A percentile compares a stretch with the other conserved stretches of the same genome.
Conservation (phyloP, 2,113 vertebrate genomes). For the Perccottus glenii region DNA sequence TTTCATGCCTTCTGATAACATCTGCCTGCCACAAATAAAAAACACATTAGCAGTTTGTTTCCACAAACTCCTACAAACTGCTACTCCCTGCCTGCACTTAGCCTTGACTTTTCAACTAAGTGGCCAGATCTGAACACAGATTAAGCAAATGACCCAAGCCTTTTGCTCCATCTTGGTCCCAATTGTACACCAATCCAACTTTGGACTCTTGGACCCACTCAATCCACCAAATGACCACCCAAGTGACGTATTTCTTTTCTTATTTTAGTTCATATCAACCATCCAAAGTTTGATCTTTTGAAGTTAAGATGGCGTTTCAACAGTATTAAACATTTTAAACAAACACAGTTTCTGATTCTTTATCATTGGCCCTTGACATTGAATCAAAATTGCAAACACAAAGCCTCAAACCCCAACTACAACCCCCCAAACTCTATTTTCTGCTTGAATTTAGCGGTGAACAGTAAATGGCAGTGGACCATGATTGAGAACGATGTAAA, state of each 20-base stretch:
- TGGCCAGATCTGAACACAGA: slow-evolving; percentile 67
- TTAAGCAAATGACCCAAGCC: slow-evolving; percentile 61
- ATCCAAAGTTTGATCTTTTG: slow-evolving; percentile 4
- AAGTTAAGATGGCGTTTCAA: neutral
- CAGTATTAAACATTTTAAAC: neutral
- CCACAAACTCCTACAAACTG: slow-evolving; percentile 55
- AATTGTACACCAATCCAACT: slow-evolving; percentile 19
- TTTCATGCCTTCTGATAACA: slow-evolving; percentile 59
- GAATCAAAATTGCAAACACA: slow-evolving; percentile 2
- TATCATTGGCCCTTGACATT: neutral
- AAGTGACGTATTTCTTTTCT: slow-evolving; percentile 28
- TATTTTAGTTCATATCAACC: slow-evolving; percentile 9
- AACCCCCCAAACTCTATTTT: slow-evolving; percentile 5
- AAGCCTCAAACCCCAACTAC: neutral
- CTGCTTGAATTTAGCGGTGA: neutral
- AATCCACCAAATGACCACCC: slow-evolving; percentile 50
- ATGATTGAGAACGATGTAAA: neutral
- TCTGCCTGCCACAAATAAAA: slow-evolving; percentile 73
- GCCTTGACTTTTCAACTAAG: slow-evolving; percentile 52
- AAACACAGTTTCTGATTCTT: neutral
- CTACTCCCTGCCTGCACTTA: slow-evolving; percentile 60
- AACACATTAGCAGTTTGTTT: slow-evolving; percentile 77
- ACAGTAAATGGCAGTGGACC: neutral
- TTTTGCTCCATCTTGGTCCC: slow-evolving; percentile 39
- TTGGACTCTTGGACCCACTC: slow-evolving; percentile 9